A percentile compares a stretch with the other conserved stretches of the same genome.
Evolutionary conservation across 2,797 vertebrate genomes (phyloP).

Genomic region (Trematomus bernacchii): DNA sequence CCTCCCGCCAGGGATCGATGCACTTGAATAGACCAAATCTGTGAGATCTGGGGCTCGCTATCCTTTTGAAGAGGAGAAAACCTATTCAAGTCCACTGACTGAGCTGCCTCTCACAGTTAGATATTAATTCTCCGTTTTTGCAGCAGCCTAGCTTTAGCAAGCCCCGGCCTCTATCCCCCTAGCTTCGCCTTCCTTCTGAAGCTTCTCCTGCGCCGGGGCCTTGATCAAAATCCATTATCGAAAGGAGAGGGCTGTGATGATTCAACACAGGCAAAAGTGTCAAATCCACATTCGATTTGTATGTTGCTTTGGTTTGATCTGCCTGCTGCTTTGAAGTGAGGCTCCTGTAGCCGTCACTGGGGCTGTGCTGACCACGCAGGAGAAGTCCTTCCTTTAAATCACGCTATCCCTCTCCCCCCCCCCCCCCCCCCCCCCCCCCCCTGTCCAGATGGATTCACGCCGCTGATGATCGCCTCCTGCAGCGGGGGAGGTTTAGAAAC

Average conservation of each 20-base stretch:
- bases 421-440: constrained; percentile 3
- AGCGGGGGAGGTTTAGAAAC: constrained; percentile 97
- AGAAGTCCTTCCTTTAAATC: constrained; percentile 8
- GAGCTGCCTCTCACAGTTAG: constrained; percentile 79
- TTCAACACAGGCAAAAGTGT: constrained; percentile 72
- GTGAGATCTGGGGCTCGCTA: constrained; percentile 79
- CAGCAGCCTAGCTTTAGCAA: constrained; percentile 78
- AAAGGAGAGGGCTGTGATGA: constrained; percentile 72
- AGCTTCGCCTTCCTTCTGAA: constrained; percentile 77
- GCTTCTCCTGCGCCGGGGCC: constrained; percentile 61
- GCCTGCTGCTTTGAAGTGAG: constrained; percentile 76
- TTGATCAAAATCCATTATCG: constrained; percentile 84
- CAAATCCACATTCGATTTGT: constrained; percentile 84
- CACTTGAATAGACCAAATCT: constrained; percentile 83
- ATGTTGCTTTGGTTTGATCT: constrained; percentile 81
- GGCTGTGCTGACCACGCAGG: constrained; percentile 62
- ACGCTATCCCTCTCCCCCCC: neutral
- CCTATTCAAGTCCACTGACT: constrained; percentile 76
- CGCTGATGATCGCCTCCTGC: constrained; percentile 98
- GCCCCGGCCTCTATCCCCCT: constrained; percentile 68
- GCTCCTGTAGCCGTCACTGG: constrained; percentile 19
- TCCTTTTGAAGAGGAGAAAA: constrained; percentile 87
- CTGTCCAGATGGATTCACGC: constrained; percentile 93
- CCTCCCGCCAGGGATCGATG: constrained; percentile 75
- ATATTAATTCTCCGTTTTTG: constrained; percentile 83